Evolutionary conservation across 2,797 vertebrate genomes (phyloP).

Genomic region (Somateria mollissima): DNA sequence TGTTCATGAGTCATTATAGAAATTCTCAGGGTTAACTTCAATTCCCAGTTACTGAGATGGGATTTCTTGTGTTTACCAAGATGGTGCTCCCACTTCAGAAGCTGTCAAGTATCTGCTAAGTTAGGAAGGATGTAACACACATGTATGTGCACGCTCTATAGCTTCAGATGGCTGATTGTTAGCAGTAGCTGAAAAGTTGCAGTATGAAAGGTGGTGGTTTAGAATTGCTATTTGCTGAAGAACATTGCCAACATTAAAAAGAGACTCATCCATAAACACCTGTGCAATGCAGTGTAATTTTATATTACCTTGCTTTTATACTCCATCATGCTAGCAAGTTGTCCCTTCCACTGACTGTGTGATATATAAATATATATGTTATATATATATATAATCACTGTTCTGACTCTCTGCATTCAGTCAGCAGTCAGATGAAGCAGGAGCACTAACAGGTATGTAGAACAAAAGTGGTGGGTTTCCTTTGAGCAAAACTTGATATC

Average conservation of each 20-base stretch:
- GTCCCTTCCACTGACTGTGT: neutral
- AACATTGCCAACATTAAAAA: neutral
- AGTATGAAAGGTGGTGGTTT: neutral
- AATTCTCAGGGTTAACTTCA: neutral
- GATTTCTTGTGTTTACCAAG: neutral
- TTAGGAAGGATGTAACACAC: neutral
- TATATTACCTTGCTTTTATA: neutral
- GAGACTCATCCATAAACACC: neutral
- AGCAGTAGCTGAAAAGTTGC: neutral
- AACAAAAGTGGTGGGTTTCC: rapidly evolving
- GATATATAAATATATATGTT: neutral
- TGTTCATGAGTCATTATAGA: neutral
- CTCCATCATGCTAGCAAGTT: neutral
- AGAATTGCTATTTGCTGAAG: neutral
- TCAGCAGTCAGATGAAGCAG: neutral
- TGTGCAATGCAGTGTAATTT: neutral
- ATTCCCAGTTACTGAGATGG: neutral
- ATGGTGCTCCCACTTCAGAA: neutral
- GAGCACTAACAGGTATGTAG: neutral
- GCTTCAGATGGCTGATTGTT: neutral
- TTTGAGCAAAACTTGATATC: neutral
- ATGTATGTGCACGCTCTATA: neutral
- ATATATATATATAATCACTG: neutral
- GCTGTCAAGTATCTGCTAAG: neutral
- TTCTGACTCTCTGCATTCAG: neutral